phyloP scores from a whole-genome alignment of 2,797 vertebrate genomes.

The Sphenodon punctatus region DNA sequence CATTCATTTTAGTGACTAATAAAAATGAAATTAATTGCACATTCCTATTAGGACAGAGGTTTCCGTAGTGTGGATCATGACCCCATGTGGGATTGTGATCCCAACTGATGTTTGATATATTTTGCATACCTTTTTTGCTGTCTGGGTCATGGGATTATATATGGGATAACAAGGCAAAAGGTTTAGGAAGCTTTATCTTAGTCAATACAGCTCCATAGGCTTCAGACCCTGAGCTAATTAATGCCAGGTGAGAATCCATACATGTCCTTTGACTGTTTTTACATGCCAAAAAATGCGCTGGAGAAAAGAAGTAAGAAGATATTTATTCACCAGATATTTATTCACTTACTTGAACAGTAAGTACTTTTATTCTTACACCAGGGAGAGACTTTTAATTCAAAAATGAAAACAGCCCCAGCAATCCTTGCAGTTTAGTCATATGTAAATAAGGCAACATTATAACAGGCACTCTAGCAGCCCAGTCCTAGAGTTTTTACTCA shows the following conservation, averaged over 20 bases:
- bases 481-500: not conserved
- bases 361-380: not conserved
- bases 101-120: too few relatives aligned
- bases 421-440: not conserved
- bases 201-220: not conserved
- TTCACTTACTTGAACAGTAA: not conserved
- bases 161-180: too few relatives aligned
- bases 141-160: too few relatives aligned
- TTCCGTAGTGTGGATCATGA: too few relatives aligned
- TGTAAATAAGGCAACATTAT: not conserved
- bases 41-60: too few relatives aligned
- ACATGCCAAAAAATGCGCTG: fast-evolving
- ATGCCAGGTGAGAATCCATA: not conserved
- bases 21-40: too few relatives aligned
- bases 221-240: not conserved
- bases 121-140: too few relatives aligned
- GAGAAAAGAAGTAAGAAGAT: not conserved
- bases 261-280: not conserved
- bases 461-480: too few relatives aligned
- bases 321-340: too few relatives aligned
- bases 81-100: too few relatives aligned
- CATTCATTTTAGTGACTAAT: too few relatives aligned
- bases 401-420: not conserved
- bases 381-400: not conserved
- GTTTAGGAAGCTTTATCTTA: too few relatives aligned